Percentiles rank a stretch among this genome's conserved stretches.
phyloP scores from a whole-genome alignment of 2,888 invertebrate species.

The Aplocera efformata region DNA sequence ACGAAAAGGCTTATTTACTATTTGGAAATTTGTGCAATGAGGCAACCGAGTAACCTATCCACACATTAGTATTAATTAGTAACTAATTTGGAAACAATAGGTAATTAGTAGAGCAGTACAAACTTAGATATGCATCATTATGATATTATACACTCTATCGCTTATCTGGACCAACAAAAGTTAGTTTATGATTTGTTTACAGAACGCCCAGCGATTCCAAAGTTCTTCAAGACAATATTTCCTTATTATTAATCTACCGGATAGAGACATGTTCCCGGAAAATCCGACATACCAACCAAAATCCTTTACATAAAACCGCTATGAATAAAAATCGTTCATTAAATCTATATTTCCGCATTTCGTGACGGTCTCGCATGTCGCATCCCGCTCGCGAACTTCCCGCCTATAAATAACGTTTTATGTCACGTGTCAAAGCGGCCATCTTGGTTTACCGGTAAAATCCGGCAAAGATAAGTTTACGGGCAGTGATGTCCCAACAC shows the following conservation, averaged over 20 bases:
- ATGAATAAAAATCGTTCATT: conserved; percentile 73
- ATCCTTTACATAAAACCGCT: conserved; percentile 58
- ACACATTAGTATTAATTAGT: too few species aligned
- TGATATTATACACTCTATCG: too few species aligned
- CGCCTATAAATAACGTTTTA: conserved; percentile 72
- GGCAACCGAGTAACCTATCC: too few species aligned
- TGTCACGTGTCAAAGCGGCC: conserved; percentile 72
- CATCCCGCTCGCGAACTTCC: conserved; percentile 72
- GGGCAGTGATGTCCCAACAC: conserved; percentile 32
- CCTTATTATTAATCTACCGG: conserved; percentile 5
- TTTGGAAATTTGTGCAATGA: too few species aligned
- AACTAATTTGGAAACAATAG: too few species aligned
- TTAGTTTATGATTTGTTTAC: conserved; percentile 4
- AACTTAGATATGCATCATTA: too few species aligned
- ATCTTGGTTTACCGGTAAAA: conserved; percentile 61
- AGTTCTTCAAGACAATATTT: background rate
- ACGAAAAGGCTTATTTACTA: too few species aligned
- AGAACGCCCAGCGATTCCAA: background rate
- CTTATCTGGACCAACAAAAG: too few species aligned
- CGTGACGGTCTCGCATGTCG: conserved; percentile 73
- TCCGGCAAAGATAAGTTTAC: conserved; percentile 45
- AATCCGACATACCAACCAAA: conserved; percentile 26
- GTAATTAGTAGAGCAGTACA: too few species aligned
- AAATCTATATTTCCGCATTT: conserved; percentile 63
- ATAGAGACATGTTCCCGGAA: conserved; percentile 16